Conservation (phyloP, 1,140 invertebrate species). For the Liolophura sinensis region DNA sequence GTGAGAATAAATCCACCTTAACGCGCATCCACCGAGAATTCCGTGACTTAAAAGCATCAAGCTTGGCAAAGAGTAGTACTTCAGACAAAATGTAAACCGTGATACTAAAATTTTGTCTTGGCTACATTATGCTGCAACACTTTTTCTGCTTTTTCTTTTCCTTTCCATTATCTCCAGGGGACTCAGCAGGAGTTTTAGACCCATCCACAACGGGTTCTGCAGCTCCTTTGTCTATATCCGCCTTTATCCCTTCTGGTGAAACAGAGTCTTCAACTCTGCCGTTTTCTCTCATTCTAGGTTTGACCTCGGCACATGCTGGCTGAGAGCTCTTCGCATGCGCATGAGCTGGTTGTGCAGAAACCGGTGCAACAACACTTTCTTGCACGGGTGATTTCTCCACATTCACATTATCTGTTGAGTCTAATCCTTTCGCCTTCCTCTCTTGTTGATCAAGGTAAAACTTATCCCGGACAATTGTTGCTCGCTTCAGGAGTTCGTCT, state of each 20-base stretch:
- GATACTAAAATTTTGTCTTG: background rate
- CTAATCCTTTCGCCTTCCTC: slow-evolving; percentile 4
- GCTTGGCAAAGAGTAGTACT: too few relatives aligned
- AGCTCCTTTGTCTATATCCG: slow-evolving; percentile 16
- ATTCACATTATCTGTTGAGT: background rate
- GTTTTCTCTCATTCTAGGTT: slow-evolving; percentile 33
- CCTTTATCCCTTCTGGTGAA: slow-evolving; percentile 25
- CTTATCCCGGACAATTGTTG: slow-evolving; percentile 51
- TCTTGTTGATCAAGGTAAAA: slow-evolving; percentile 40
- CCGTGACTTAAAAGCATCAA: too few relatives aligned
- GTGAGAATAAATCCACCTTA: too few relatives aligned
- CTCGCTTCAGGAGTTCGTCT: slow-evolving; percentile 87
- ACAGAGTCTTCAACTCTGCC: slow-evolving; percentile 34
- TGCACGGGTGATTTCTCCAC: slow-evolving; percentile 2
- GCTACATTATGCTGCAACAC: slow-evolving; percentile 43
- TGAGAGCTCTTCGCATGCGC: slow-evolving; percentile 9
- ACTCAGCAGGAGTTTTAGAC: slow-evolving; percentile 7
- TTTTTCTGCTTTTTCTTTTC: slow-evolving; percentile 47
- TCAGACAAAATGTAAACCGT: too few relatives aligned
- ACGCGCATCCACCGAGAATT: too few relatives aligned
- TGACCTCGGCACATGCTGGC: background rate
- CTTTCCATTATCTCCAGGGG: slow-evolving; percentile 13
- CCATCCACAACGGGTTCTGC: slow-evolving; percentile 10
- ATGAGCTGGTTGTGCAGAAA: background rate
- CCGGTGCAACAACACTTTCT: background rate